phyloP scores from a whole-genome alignment of 2,113 vertebrate genomes.

The Lichenostomus cassidix region DNA sequence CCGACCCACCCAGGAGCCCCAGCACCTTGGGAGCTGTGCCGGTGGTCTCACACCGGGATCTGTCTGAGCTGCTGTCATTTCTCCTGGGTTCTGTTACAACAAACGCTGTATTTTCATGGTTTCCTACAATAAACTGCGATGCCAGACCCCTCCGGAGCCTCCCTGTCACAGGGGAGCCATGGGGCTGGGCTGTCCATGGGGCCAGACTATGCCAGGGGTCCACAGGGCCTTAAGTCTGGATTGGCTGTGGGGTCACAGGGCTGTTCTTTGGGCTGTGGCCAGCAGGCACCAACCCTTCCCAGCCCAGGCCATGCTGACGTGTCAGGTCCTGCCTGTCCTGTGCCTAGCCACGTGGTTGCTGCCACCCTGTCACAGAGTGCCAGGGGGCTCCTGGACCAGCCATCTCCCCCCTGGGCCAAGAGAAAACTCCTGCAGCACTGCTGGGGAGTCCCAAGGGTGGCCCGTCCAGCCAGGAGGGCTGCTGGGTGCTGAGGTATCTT shows the following conservation, averaged over 20 bases:
- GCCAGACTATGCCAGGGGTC: background rate
- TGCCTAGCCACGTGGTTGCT: fast-evolving
- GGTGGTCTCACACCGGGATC: fast-evolving
- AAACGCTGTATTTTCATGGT: slow-evolving; percentile 58
- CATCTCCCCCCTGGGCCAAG: background rate
- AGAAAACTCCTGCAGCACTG: background rate
- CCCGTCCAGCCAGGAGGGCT: background rate
- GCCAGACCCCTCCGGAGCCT: background rate
- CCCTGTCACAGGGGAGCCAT: fast-evolving
- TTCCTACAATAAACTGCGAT: slow-evolving; percentile 64
- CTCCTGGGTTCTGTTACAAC: slow-evolving; percentile 16
- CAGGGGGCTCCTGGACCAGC: background rate
- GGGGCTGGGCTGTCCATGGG: fast-evolving
- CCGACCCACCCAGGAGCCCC: fast-evolving
- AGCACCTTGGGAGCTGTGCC: fast-evolving
- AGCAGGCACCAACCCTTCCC: background rate
- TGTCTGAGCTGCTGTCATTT: background rate
- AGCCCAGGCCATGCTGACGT: background rate
- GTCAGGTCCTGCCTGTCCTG: background rate
- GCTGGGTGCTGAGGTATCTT: background rate
- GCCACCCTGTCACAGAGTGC: fast-evolving
- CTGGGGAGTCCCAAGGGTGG: fast-evolving
- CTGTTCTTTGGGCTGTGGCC: background rate
- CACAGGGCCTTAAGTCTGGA: too few relatives aligned
- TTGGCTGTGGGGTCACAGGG: background rate